Percentiles rank a stretch among this genome's conserved stretches.
Conservation (phyloP, 2,888 invertebrate genomes). For the Eupithecia vulgata region DNA sequence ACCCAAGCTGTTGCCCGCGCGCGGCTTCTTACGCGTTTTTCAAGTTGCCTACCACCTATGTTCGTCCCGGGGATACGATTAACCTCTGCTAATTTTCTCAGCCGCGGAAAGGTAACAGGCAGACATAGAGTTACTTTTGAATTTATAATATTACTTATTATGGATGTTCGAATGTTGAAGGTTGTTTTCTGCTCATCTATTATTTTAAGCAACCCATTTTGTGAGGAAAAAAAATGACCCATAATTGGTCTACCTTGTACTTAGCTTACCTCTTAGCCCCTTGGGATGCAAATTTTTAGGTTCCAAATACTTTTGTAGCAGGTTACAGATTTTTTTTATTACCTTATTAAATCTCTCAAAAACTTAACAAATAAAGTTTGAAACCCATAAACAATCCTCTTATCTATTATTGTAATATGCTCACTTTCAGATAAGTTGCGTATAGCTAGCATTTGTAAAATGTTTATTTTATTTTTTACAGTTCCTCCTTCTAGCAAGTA, state of each 20-base stretch:
- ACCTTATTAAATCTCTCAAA: too few species aligned
- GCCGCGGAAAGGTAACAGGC: too few species aligned
- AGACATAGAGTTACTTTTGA: too few species aligned
- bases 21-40: too few species aligned
- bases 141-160: too few species aligned
- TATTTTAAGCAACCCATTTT: too few species aligned
- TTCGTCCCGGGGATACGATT: too few species aligned
- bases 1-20: too few species aligned
- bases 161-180: background rate
- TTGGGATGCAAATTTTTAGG: background rate
- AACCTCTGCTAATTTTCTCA: too few species aligned
- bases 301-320: background rate
- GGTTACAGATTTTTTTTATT: background rate
- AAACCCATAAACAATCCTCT: background rate
- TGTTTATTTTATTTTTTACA: slow-evolving; percentile 47
- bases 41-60: too few species aligned
- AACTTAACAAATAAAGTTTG: background rate
- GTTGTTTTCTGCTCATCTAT: background rate
- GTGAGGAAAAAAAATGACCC: too few species aligned
- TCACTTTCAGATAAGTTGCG: background rate
- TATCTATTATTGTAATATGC: background rate
- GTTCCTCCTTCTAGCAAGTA: slow-evolving; percentile 53
- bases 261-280: too few species aligned
- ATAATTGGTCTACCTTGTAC: background rate
- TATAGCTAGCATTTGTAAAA: background rate